A percentile compares a stretch with the other conserved stretches of the same genome.
These are phyloP conservation scores for Spatulosminthurus flaviceps DNA, from an alignment of 2,888 invertebrate species.

Conservation along the genomic window DNA sequence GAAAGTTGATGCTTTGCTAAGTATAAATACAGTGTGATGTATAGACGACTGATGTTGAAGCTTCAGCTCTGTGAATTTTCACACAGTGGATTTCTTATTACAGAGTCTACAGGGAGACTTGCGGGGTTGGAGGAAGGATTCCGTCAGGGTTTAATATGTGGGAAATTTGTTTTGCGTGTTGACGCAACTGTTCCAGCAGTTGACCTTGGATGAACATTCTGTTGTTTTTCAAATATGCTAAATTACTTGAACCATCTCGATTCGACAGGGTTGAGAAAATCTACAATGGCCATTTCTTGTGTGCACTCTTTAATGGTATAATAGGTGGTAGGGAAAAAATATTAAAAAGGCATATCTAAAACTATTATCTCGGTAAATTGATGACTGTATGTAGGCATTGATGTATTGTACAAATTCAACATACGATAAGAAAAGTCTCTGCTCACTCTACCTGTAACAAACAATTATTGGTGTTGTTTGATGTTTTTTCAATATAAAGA, in stretches of 20 bases:
- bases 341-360: too few species aligned
- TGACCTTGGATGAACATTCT: conserved; percentile 24
- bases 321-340: too few species aligned
- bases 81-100: background rate
- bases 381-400: too few species aligned
- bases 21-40: too few species aligned
- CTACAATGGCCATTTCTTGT: background rate
- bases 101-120: background rate
- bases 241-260: background rate
- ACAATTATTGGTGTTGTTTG: too few species aligned
- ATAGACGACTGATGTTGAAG: background rate
- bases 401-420: too few species aligned
- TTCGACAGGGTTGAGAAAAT: background rate
- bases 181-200: conserved; percentile 39
- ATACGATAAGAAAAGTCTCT: too few species aligned
- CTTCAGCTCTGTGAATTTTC: background rate
- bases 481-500: too few species aligned
- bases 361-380: too few species aligned
- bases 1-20: too few species aligned
- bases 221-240: conserved; percentile 4
- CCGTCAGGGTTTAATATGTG: conserved; percentile 8
- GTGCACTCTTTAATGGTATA: too few species aligned
- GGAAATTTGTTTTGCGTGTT: conserved; percentile 22
- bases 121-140: background rate
- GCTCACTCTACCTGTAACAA: too few species aligned